phyloP scores from a whole-genome alignment of 2,113 vertebrate genomes.

The Epinephelus fuscoguttatus region DNA sequence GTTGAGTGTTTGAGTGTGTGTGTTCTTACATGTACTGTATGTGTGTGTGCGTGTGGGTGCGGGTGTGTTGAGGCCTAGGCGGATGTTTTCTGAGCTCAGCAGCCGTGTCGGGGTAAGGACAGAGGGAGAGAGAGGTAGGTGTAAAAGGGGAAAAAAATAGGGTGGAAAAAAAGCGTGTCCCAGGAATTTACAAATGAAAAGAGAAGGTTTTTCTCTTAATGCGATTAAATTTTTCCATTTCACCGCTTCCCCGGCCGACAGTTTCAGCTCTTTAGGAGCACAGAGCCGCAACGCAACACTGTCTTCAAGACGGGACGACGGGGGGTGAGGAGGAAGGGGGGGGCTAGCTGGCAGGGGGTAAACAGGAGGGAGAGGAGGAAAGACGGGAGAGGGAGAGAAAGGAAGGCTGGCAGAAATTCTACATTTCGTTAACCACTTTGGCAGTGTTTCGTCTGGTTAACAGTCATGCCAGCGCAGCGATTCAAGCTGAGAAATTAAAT shows the following conservation, averaged over 20 bases:
- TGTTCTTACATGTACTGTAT: conserved; percentile 37
- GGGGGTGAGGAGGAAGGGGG: conserved; percentile 33
- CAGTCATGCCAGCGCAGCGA: conserved; percentile 38
- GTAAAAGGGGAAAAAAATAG: conserved; percentile 51
- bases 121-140: conserved; percentile 48
- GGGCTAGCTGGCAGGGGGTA: conserved; percentile 35
- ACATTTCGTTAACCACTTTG: conserved; percentile 63
- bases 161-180: conserved; percentile 69
- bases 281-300: conserved; percentile 70
- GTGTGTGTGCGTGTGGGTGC: conserved; percentile 38
- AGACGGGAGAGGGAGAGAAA: conserved; percentile 24
- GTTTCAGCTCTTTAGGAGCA: conserved; percentile 80
- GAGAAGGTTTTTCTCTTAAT: conserved; percentile 87
- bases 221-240: conserved; percentile 90
- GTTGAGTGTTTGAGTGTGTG: conserved; percentile 48
- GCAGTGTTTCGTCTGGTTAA: conserved; percentile 53
- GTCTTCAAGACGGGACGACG: conserved; percentile 64
- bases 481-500: conserved; percentile 72
- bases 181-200: conserved; percentile 89
- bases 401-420: conserved; percentile 55
- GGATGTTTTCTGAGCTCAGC: conserved; percentile 78
- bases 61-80: conserved; percentile 46
- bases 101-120: conserved; percentile 74
- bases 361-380: conserved; percentile 43
- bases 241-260: conserved; percentile 83